Base-by-base conservation (phyloP, 1,140 invertebrate species). In the Pantala flavescens region DNA sequence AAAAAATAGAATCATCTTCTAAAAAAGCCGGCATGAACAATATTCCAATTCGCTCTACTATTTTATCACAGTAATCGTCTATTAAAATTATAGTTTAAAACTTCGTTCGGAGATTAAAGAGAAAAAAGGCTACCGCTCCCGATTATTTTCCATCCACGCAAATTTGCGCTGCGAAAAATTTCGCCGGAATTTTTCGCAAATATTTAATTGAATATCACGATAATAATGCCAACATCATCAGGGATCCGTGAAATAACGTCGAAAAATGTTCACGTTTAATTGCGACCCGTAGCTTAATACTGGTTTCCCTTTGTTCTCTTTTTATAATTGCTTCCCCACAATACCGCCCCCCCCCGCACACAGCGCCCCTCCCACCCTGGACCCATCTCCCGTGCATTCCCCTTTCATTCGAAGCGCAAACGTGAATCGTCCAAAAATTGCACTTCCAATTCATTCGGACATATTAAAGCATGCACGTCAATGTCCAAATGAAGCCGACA, bases 381-480 rank as follows among this genome's bases (percentile, higher is more conserved):
- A 7, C 49, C 49, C 49, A 1, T 7, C 2, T 7, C n/a, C 49
- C 49, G 16, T 63, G 49, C 49, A 63, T 19, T 63, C 49, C 49
- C 49, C 49, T 63, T 14, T 63, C 49, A 16, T 5, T 7, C 49
- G 5, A 63, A 3, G 49, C 5, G 12, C 3, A 63, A 63, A 63
- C 49, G 49, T 63, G 49, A 63, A 63, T 21, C n/a, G 16, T 16
- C 16, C 49, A 63, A 63, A 63, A 63, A 63, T 21, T 63, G 49
- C 49, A 63, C 49, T 63, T 63, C 49, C 49, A 63, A 63, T 63
- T 63, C 49, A 63, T 63, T 63, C 49, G 49, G 49, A 63, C 49
- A 63, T 21, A 63, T 63, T 63, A 63, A 63, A 63, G 49, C 49
- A 21, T 63, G 49, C 49, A 63, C 49, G 49, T 63, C 49, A 63